Evolutionary conservation across 2,888 invertebrate species (phyloP).

Genomic region (Spicauda simplicius): DNA sequence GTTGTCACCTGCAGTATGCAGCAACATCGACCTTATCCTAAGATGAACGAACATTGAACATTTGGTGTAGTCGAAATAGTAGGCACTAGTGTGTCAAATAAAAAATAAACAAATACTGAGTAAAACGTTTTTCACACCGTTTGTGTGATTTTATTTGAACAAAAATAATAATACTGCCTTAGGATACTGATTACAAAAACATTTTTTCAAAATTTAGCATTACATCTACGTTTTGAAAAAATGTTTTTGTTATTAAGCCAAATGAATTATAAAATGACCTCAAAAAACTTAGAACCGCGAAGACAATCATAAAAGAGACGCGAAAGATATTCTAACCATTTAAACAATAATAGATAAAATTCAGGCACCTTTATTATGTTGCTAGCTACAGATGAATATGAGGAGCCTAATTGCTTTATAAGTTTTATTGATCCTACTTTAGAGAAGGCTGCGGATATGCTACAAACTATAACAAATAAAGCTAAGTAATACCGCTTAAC

Average conservation of each 20-base stretch:
- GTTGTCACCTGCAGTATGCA: background rate
- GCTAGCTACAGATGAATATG: conserved; percentile 8
- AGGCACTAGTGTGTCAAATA: conserved; percentile 5
- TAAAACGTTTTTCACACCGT: too few species aligned
- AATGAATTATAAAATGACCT: too few species aligned
- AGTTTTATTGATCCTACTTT: background rate
- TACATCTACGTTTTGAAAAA: too few species aligned
- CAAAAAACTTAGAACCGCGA: background rate
- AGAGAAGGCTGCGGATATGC: conserved; percentile 12
- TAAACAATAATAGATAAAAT: conserved; percentile 19
- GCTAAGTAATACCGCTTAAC: too few species aligned
- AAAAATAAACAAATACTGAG: background rate
- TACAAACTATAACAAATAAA: background rate
- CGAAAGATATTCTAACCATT: conserved; percentile 22
- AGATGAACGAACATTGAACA: conserved; percentile 6
- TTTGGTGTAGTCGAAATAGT: conserved; percentile 4
- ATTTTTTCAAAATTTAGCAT: too few species aligned
- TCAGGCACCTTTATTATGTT: conserved; percentile 23
- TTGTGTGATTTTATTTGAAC: background rate
- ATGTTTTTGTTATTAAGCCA: too few species aligned
- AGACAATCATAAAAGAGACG: conserved; percentile 16
- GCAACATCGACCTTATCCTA: background rate
- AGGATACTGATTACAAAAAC: too few species aligned
- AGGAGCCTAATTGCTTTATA: conserved; percentile 13
- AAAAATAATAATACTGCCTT: background rate